phyloP scores from a whole-genome alignment of 2,113 vertebrate species.

The Podiceps cristatus region DNA sequence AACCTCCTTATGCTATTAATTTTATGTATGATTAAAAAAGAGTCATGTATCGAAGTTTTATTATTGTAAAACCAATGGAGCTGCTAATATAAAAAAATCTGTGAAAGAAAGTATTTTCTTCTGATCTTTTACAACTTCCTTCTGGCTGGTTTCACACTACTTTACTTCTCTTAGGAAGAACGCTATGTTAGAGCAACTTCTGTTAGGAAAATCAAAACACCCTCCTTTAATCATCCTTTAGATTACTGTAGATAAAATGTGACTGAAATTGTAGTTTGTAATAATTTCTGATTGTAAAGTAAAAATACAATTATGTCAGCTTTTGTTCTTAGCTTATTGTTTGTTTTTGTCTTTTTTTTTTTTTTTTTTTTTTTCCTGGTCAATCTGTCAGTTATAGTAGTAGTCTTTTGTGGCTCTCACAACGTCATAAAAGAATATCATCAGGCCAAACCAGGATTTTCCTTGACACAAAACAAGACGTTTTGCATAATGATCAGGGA shows the following conservation, averaged over 20 bases:
- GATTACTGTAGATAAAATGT: slow-evolving; percentile 5
- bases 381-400: slow-evolving; percentile 44
- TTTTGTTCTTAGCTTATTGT: slow-evolving; percentile 29
- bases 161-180: background rate
- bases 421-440: slow-evolving; percentile 26
- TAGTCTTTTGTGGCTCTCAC: background rate
- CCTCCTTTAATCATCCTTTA: slow-evolving; percentile 9
- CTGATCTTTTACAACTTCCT: background rate
- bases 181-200: background rate
- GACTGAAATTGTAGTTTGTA: background rate
- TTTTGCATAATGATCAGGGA: slow-evolving; percentile 26
- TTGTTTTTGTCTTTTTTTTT: too few relatives aligned
- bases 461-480: slow-evolving; percentile 28
- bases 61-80: background rate
- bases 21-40: slow-evolving; percentile 9
- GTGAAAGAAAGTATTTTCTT: background rate
- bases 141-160: background rate
- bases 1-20: background rate
- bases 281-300: slow-evolving; percentile 19
- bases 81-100: background rate
- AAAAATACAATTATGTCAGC: slow-evolving; percentile 32
- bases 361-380: background rate
- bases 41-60: background rate
- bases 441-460: slow-evolving; percentile 47
- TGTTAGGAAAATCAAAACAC: background rate